These are phyloP conservation scores for Anoplopoma fimbria DNA, from an alignment of 2,113 vertebrate species.

Conservation along the genomic window DNA sequence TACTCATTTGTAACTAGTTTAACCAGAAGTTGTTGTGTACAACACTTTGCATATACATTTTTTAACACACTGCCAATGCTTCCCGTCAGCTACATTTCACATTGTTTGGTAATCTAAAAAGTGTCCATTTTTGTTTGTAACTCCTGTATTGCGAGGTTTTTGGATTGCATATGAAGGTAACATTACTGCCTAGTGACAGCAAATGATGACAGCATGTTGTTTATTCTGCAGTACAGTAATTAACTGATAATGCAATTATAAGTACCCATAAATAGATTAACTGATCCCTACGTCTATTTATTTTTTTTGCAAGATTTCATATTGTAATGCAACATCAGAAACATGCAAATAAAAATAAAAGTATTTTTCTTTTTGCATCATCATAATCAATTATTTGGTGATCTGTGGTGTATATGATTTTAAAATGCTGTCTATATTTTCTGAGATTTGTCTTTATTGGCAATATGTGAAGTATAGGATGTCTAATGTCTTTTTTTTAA, in stretches of 20 bases:
- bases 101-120: not conserved
- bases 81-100: not conserved
- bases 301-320: not conserved
- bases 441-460: no score
- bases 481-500: no score
- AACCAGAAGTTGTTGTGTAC: not conserved
- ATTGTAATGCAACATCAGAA: not conserved
- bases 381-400: not conserved
- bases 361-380: not conserved
- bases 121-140: not conserved
- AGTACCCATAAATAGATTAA: not conserved
- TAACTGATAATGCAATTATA: slow-evolving; percentile 35
- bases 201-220: slow-evolving; percentile 43
- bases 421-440: not conserved
- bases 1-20: not conserved
- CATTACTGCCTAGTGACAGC: slow-evolving; percentile 50
- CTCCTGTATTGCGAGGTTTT: not conserved
- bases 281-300: not conserved
- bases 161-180: not conserved
- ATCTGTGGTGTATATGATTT: not conserved
- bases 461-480: no score
- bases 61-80: not conserved
- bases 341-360: not conserved
- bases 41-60: not conserved
- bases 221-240: slow-evolving; percentile 20